Evolutionary conservation across 2,113 vertebrate genomes (phyloP).

Genomic region (Hymenochirus boettgeri): DNA sequence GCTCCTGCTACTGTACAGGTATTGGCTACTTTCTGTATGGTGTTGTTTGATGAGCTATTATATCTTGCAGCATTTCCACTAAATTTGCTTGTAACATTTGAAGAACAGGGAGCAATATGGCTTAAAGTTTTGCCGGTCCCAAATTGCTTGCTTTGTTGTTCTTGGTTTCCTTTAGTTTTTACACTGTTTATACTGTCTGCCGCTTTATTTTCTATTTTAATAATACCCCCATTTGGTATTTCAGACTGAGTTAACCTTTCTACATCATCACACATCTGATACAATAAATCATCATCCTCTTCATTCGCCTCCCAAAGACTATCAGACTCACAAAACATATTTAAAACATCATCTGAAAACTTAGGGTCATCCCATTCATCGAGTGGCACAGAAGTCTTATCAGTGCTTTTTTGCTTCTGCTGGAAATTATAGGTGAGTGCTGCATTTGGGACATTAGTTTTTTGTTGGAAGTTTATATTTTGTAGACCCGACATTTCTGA

Average conservation of each 20-base stretch:
- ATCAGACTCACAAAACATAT: constrained; percentile 59
- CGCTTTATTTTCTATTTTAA: constrained; percentile 39
- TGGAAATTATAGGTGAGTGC: not conserved
- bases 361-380: constrained; percentile 62
- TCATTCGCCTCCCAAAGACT: constrained; percentile 67
- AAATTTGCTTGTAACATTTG: constrained; percentile 17
- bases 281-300: constrained; percentile 78
- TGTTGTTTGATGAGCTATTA: constrained; percentile 28
- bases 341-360: constrained; percentile 59
- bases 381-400: constrained; percentile 39
- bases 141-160: not conserved
- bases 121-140: not conserved
- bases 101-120: constrained; percentile 18
- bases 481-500: not conserved
- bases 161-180: constrained; percentile 41
- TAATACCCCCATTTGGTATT: constrained; percentile 44
- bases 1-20: constrained; percentile 19
- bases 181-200: constrained; percentile 27
- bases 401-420: constrained; percentile 41
- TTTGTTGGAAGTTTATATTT: not conserved
- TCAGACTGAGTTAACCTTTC: constrained; percentile 75
- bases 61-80: constrained; percentile 1
- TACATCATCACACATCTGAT: constrained; percentile 81
- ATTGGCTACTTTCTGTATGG: constrained; percentile 1
- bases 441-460: not conserved